phyloP scores from a whole-genome alignment of 2,888 invertebrate species.

The Chrysodeixis includens region DNA sequence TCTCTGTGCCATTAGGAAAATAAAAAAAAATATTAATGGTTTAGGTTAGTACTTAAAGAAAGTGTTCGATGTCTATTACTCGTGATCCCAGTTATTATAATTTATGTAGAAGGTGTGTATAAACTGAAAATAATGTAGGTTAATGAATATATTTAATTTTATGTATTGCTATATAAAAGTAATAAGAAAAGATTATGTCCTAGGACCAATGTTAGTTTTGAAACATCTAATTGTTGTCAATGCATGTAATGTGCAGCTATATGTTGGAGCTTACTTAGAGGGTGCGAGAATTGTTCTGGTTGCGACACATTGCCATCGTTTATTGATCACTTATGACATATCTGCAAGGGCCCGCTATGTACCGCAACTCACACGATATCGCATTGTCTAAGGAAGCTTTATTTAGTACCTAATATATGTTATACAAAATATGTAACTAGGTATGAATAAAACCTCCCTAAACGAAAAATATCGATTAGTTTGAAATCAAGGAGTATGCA shows the following conservation, averaged over 20 bases:
- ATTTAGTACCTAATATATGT: neutral
- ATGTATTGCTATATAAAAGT: constrained; percentile 1
- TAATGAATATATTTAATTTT: neutral
- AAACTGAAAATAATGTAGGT: neutral
- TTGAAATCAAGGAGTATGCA: neutral
- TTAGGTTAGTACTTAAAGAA: constrained; percentile 52
- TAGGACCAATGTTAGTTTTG: constrained; percentile 2
- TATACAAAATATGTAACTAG: neutral
- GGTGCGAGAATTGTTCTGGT: too few species aligned
- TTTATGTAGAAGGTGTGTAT: constrained; percentile 10
- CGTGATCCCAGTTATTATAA: constrained; percentile 35
- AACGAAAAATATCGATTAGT: neutral
- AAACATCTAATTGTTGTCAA: constrained; percentile 4
- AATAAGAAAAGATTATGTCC: neutral
- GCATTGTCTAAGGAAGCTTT: too few species aligned
- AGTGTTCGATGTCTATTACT: constrained; percentile 40
- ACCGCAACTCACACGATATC: too few species aligned
- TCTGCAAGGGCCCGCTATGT: too few species aligned
- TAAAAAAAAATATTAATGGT: constrained; percentile 34
- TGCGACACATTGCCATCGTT: too few species aligned
- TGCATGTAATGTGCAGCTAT: neutral
- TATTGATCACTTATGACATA: too few species aligned
- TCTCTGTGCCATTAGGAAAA: constrained; percentile 52
- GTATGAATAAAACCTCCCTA: neutral
- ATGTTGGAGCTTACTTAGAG: neutral